Percentiles rank a stretch among this genome's conserved stretches.
These are phyloP conservation scores for Drosophila limbata DNA, from an alignment of 2,888 invertebrate species.

Conservation along the genomic window DNA sequence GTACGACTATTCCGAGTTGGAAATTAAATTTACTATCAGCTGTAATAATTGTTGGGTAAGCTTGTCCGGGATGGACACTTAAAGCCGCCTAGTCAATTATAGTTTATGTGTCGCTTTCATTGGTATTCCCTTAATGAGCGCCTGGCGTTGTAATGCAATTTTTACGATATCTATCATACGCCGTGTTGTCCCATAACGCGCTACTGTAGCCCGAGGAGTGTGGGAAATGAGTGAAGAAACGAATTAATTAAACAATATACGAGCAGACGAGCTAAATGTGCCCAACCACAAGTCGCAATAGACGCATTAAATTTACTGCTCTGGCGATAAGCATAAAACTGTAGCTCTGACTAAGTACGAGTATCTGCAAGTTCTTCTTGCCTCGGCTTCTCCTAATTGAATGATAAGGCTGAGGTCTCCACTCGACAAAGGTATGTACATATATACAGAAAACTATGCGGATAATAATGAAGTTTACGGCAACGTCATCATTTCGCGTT, in stretches of 20 bases:
- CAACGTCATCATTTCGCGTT: constrained; percentile 42
- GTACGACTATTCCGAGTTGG: neutral
- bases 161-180: constrained; percentile 74
- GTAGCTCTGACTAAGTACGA: constrained; percentile 35
- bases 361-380: constrained; percentile 12
- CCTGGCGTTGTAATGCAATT: constrained; percentile 66
- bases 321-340: constrained; percentile 65
- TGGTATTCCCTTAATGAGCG: constrained; percentile 69
- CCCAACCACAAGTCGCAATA: constrained; percentile 38
- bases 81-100: constrained; percentile 38
- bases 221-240: neutral
- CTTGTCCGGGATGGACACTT: constrained; percentile 25
- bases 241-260: constrained; percentile 71
- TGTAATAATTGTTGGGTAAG: constrained; percentile 30
- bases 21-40: constrained; percentile 35
- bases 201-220: constrained; percentile 26
- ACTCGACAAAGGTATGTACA: constrained; percentile 14
- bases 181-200: constrained; percentile 49
- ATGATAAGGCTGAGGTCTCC: constrained; percentile 20
- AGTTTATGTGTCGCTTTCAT: constrained; percentile 48
- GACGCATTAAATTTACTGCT: constrained; percentile 69
- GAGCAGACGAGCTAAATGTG: constrained; percentile 20
- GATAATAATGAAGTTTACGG: constrained; percentile 13
- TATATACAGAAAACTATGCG: neutral
- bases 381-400: constrained; percentile 24